A percentile compares a stretch with the other conserved stretches of the same genome.
Conservation (phyloP, 1,140 invertebrate species). For the Chironomus tepperi region DNA sequence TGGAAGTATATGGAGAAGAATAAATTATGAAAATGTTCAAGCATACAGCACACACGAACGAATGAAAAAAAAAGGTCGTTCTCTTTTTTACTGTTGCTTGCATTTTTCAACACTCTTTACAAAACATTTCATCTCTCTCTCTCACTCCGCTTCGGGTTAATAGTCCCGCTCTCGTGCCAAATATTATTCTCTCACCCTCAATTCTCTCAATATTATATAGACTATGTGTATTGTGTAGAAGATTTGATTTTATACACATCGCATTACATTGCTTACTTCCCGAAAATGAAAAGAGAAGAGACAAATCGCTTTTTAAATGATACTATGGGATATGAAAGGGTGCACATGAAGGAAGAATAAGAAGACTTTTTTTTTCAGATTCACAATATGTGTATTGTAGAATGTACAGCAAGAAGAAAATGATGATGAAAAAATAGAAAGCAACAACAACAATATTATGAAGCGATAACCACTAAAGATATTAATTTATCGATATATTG, state of each 20-base stretch:
- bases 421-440: background rate
- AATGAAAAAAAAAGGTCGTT: constrained; percentile 20
- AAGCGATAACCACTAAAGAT: constrained; percentile 12
- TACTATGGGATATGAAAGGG: background rate
- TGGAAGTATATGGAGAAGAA: constrained; percentile 13
- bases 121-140: no score
- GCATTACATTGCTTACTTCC: background rate
- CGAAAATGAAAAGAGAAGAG: constrained; percentile 7
- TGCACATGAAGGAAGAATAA: background rate
- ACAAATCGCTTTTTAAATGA: constrained; percentile 14
- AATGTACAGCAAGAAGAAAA: background rate
- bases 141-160: background rate
- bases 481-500: constrained; percentile 14
- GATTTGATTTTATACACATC: background rate
- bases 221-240: background rate
- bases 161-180: background rate
- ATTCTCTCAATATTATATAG: no score
- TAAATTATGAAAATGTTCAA: constrained; percentile 21
- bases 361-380: no score
- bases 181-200: background rate
- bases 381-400: background rate
- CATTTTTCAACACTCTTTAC: background rate
- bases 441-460: background rate
- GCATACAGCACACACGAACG: background rate
- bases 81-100: constrained; percentile 16